Evolutionary conservation across 2,797 vertebrate genomes (phyloP).

Genomic region (Micropoecilia bifurca): DNA sequence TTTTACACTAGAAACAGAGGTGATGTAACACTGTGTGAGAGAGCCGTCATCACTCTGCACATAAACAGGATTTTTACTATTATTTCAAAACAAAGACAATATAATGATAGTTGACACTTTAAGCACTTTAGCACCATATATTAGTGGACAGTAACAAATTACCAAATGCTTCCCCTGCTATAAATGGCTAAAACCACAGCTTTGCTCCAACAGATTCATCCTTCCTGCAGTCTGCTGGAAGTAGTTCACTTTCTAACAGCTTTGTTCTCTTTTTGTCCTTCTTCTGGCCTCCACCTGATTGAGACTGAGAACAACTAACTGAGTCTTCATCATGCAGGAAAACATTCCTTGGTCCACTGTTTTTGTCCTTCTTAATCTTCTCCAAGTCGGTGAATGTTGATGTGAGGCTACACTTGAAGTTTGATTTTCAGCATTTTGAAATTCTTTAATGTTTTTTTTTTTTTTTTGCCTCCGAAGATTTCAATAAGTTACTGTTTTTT

Average conservation of each 20-base stretch:
- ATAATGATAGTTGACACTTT: background rate
- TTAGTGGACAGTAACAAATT: background rate
- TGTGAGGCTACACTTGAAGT: background rate
- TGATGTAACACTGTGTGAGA: conserved; percentile 1
- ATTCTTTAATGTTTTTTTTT: background rate
- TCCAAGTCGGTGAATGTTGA: background rate
- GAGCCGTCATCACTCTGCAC: background rate
- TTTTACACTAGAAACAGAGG: background rate
- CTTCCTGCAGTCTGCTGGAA: background rate
- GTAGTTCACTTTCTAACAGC: background rate
- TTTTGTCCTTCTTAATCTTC: background rate
- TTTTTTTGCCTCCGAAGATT: background rate
- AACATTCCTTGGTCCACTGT: background rate
- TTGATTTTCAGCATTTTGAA: background rate
- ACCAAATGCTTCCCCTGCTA: background rate
- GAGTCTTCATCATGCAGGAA: background rate
- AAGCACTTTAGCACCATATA: background rate
- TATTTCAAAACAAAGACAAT: background rate
- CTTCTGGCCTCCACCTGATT: background rate
- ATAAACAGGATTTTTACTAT: background rate
- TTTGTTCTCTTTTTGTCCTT: background rate
- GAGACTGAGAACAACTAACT: background rate
- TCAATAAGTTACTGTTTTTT: background rate
- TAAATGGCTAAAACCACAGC: background rate
- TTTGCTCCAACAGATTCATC: background rate